These are phyloP conservation scores for Oxyura jamaicensis DNA, from an alignment of 2,113 vertebrate genomes.

Conservation along the genomic window DNA sequence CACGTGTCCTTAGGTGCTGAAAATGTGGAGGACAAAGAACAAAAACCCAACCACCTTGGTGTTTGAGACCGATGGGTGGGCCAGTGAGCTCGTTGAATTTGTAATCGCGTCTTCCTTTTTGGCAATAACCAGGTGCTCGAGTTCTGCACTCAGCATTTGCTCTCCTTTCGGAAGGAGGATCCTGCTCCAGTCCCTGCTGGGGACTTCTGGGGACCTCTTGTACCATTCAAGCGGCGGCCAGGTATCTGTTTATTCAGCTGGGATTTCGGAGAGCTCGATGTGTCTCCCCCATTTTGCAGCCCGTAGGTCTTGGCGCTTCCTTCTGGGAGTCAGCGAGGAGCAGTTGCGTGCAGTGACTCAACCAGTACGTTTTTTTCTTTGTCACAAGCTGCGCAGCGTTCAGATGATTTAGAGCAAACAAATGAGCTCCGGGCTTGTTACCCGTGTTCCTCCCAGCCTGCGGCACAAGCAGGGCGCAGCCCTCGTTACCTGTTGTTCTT, in stretches of 20 bases:
- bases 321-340: not conserved
- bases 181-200: not conserved
- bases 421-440: not conserved
- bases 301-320: not conserved
- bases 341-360: not conserved
- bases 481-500: not conserved
- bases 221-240: not conserved
- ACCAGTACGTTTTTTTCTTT: fast-evolving
- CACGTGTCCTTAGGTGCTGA: not conserved
- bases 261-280: not conserved
- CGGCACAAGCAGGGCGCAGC: fast-evolving
- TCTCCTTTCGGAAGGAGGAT: not conserved
- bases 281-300: not conserved
- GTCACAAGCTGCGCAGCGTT: not conserved
- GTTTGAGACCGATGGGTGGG: not conserved
- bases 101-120: not conserved
- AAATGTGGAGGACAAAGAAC: not conserved
- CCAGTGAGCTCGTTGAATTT: not conserved
- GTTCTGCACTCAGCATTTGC: not conserved
- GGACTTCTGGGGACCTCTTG: not conserved
- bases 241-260: not conserved
- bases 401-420: not conserved
- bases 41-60: no score
- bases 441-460: fast-evolving
- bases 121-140: fast-evolving